phyloP scores from a whole-genome alignment of 2,888 invertebrate species.

The Periphyllus acericola region DNA sequence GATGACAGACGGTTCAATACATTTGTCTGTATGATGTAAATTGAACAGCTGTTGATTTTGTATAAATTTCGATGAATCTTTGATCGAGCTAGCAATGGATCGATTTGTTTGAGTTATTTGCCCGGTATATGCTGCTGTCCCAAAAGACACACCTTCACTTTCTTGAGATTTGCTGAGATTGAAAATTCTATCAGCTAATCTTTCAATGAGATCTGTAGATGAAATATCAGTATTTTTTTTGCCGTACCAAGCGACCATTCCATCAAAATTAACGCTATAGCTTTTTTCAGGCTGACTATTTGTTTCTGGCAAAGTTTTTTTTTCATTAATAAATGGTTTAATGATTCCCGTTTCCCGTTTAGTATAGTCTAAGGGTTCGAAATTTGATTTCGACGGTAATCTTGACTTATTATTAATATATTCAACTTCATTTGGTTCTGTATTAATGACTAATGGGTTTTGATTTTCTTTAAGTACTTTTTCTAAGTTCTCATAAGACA shows the following conservation, averaged over 20 bases:
- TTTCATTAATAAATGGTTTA: constrained; percentile 48
- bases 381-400: constrained; percentile 29
- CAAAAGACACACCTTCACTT: constrained; percentile 39
- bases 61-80: constrained; percentile 21
- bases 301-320: not conserved
- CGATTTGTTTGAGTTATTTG: constrained; percentile 56
- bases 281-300: constrained; percentile 24
- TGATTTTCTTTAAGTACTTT: constrained; percentile 58
- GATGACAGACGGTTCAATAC: constrained; percentile 6
- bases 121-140: constrained; percentile 36
- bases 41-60: constrained; percentile 26
- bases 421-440: constrained; percentile 34
- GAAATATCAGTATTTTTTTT: constrained; percentile 56
- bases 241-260: constrained; percentile 50
- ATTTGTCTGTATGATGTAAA: constrained; percentile 5
- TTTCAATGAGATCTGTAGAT: constrained; percentile 57
- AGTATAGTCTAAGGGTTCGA: constrained; percentile 56
- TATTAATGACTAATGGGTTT: constrained; percentile 31
- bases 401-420: constrained; percentile 2
- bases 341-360: constrained; percentile 58
- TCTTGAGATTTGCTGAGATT: constrained; percentile 51
- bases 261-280: constrained; percentile 56
- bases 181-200: constrained; percentile 50
- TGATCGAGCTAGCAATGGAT: not conserved
- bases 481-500: constrained; percentile 51